These are phyloP conservation scores for Cynoglossus semilaevis DNA, from an alignment of 2,113 vertebrate genomes.

Conservation along the genomic window DNA sequence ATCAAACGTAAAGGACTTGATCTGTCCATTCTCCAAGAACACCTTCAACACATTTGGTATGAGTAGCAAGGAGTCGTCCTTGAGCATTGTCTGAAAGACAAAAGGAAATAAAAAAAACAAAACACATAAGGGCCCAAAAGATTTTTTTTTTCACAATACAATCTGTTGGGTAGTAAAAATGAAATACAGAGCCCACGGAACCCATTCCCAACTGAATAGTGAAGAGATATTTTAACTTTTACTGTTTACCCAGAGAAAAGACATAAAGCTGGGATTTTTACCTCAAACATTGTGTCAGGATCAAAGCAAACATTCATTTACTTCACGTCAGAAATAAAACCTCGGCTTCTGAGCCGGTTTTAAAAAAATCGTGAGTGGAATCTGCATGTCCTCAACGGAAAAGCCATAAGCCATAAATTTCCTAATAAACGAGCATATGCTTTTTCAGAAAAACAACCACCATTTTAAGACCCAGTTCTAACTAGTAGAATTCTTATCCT, in stretches of 20 bases:
- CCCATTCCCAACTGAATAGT: conserved; percentile 8
- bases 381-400: no score
- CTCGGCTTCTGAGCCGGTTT: no score
- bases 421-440: no score
- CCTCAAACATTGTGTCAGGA: conserved; percentile 37
- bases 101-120: conserved; percentile 5
- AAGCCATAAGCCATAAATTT: no score
- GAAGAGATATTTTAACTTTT: conserved; percentile 23
- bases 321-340: neutral
- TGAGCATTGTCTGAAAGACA: conserved; percentile 91
- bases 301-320: conserved; percentile 54
- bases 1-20: conserved; percentile 98
- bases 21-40: conserved; percentile 98
- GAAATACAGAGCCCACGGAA: conserved; percentile 17
- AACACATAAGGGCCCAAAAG: conserved; percentile 11
- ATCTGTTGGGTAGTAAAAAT: conserved; percentile 17
- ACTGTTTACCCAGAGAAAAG: conserved; percentile 20
- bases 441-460: no score
- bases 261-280: conserved; percentile 15
- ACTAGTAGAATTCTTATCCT: no score
- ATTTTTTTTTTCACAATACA: conserved; percentile 17
- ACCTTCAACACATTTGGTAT: conserved; percentile 98
- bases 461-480: no score
- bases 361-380: no score
- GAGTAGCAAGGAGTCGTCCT: conserved; percentile 95